Conservation (phyloP, 2,113 vertebrate species). For the Ameiurus melas region DNA sequence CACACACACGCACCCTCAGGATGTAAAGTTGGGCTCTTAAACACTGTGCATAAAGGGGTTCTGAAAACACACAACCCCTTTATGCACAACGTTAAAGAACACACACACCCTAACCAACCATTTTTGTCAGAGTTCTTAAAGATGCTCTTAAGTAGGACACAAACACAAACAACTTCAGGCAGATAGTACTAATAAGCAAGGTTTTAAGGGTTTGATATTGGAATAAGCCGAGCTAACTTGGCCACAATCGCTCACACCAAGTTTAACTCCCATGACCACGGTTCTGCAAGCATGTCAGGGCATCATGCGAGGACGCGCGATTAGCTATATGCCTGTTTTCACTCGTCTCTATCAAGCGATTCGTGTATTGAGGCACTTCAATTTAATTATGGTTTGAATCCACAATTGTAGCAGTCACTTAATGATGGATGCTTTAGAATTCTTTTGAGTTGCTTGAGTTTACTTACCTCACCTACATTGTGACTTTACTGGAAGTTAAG, state of each 20-base stretch:
- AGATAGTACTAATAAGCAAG: not conserved
- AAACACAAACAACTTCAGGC: not conserved
- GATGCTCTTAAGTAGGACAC: not conserved
- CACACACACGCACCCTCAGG: not conserved
- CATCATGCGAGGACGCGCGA: not conserved
- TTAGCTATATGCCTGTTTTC: not conserved
- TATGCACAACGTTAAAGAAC: not conserved
- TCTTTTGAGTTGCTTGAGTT: not conserved
- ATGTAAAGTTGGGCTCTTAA: not conserved
- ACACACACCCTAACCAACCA: not conserved
- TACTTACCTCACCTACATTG: not conserved
- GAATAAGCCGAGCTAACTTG: not conserved
- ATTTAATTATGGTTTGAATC: not conserved
- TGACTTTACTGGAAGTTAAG: not conserved
- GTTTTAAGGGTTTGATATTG: not conserved
- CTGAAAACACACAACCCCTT: not conserved
- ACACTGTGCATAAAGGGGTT: not conserved
- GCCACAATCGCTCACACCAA: not conserved
- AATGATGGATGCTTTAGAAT: not conserved
- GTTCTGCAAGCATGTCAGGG: not conserved
- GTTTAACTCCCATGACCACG: not conserved
- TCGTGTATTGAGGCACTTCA: constrained; percentile 5
- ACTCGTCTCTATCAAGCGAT: not conserved
- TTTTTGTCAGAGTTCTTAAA: not conserved
- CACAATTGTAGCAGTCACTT: not conserved